Conservation (phyloP, 2,113 vertebrate genomes). For the Campylomormyrus tamandua region DNA sequence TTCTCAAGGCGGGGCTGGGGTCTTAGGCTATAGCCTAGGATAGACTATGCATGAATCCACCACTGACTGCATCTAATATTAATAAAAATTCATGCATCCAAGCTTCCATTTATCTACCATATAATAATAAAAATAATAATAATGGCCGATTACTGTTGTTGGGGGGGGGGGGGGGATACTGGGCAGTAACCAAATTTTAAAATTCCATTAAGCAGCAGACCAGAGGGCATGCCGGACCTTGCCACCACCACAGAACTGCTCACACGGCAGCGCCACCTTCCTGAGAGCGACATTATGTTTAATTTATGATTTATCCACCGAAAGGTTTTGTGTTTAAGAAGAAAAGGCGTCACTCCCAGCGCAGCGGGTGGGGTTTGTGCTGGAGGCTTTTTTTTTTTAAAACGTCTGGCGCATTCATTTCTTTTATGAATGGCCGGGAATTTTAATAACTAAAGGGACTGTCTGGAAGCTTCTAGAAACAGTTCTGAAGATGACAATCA, state of each 20-base stretch:
- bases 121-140: not conserved
- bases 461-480: conserved; percentile 4
- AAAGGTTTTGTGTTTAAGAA: conserved; percentile 12
- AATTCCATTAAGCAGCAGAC: not conserved
- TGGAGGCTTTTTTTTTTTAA: not conserved
- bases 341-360: conserved; percentile 5
- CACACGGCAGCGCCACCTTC: not conserved
- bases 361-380: not conserved
- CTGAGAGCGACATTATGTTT: not conserved
- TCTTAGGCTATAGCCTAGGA: not conserved
- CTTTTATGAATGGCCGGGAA: conserved; percentile 20
- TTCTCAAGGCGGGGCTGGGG: not conserved
- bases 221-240: not conserved
- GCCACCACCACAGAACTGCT: not conserved
- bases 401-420: conserved; percentile 13
- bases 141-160: not conserved
- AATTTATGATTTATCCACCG: conserved; percentile 18
- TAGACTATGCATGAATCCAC: not conserved
- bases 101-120: not conserved
- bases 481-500: not conserved
- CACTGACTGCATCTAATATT: not conserved
- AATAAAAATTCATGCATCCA: not conserved
- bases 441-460: conserved; percentile 19
- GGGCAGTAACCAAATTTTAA: not conserved
- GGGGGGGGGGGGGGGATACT: too few species aligned